Evolutionary conservation across 2,888 invertebrate genomes (phyloP).

Genomic region (Synergus laeviventris): DNA sequence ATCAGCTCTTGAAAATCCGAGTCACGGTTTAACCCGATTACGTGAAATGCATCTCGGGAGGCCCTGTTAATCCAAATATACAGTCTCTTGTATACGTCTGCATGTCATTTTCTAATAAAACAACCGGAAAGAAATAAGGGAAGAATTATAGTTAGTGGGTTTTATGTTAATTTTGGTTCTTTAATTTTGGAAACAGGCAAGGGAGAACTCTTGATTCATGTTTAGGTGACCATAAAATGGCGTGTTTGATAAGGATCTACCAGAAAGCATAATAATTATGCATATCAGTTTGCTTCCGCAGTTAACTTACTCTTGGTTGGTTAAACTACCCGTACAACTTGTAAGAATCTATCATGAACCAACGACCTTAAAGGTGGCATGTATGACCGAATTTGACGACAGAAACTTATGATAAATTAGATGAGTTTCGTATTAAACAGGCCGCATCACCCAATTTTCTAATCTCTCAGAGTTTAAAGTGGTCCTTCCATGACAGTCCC

Average conservation of each 20-base stretch:
- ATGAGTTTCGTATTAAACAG: neutral
- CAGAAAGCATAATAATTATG: slow-evolving; percentile 60
- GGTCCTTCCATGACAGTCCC: neutral
- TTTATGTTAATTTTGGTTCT: neutral
- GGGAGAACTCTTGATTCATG: neutral
- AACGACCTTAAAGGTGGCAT: neutral
- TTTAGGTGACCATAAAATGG: slow-evolving; percentile 46
- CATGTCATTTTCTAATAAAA: neutral
- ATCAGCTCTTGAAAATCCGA: slow-evolving; percentile 18
- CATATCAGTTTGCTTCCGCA: slow-evolving; percentile 39
- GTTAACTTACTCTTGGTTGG: slow-evolving; percentile 18
- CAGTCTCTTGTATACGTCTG: neutral
- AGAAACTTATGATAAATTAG: slow-evolving; percentile 8
- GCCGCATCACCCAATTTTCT: neutral
- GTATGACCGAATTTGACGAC: slow-evolving; percentile 10
- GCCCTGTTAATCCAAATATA: neutral
- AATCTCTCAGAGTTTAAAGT: neutral
- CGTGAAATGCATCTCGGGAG: neutral
- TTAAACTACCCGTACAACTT: neutral
- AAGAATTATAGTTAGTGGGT: neutral
- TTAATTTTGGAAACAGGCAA: neutral
- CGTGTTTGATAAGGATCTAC: slow-evolving; percentile 62
- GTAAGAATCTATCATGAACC: slow-evolving; percentile 10
- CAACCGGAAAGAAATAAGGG: neutral
- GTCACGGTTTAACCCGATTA: slow-evolving; percentile 26